Evolutionary conservation across 2,888 invertebrate species (phyloP).

Genomic region (Pachymerium ferrugineum): DNA sequence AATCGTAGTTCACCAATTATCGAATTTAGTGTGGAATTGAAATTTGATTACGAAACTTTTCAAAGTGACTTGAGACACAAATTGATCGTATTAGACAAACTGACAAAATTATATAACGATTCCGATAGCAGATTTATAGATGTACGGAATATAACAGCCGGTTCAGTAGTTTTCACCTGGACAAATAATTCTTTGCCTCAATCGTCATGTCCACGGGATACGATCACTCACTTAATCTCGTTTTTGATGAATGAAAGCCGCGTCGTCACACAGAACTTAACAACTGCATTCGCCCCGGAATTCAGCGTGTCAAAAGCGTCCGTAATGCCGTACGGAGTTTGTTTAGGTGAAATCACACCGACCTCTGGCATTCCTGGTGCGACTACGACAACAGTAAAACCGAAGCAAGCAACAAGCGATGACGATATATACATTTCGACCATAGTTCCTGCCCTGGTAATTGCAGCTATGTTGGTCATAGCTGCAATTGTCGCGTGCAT

Average conservation of each 20-base stretch:
- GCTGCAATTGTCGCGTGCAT: slow-evolving; percentile 83
- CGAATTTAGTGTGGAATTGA: slow-evolving; percentile 74
- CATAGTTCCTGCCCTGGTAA: slow-evolving; percentile 74
- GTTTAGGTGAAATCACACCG: slow-evolving; percentile 53
- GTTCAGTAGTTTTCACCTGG: slow-evolving; percentile 52
- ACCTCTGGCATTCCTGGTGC: slow-evolving; percentile 44
- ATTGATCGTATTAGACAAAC: slow-evolving; percentile 71
- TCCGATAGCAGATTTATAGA: slow-evolving; percentile 65
- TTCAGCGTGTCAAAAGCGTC: slow-evolving; percentile 63
- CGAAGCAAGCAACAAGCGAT: slow-evolving; percentile 48
- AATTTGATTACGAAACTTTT: slow-evolving; percentile 57
- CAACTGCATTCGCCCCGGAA: slow-evolving; percentile 62
- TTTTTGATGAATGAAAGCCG: slow-evolving; percentile 63
- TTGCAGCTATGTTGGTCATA: slow-evolving; percentile 77
- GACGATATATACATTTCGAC: slow-evolving; percentile 62
- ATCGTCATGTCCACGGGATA: slow-evolving; percentile 66
- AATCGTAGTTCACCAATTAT: slow-evolving; percentile 55
- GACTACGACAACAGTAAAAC: slow-evolving; percentile 42
- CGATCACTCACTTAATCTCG: slow-evolving; percentile 65
- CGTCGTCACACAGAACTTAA: slow-evolving; percentile 40
- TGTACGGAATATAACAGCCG: slow-evolving; percentile 60
- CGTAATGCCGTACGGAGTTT: slow-evolving; percentile 58
- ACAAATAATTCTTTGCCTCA: slow-evolving; percentile 71
- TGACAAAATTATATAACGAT: slow-evolving; percentile 72
- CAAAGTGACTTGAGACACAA: slow-evolving; percentile 58